These are phyloP conservation scores for Trichogramma evanescens DNA, from an alignment of 2,888 invertebrate genomes.

Conservation along the genomic window DNA sequence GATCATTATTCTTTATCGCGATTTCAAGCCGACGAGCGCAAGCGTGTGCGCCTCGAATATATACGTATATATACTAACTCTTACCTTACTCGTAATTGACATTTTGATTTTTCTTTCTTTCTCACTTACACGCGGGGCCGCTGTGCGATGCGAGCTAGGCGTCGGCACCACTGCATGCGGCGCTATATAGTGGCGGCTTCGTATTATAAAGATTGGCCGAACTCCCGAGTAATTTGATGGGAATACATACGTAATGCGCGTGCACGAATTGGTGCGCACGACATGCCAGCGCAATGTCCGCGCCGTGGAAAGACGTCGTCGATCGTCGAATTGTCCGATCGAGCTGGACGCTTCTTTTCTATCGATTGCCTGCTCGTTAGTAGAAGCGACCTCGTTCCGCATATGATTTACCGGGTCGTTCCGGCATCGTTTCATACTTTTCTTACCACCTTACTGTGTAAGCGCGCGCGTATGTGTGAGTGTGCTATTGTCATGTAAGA, in stretches of 20 bases:
- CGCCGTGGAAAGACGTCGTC: slow-evolving; percentile 16
- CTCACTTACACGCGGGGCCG: not conserved
- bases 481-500: too few relatives aligned
- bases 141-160: too few relatives aligned
- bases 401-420: slow-evolving; percentile 21
- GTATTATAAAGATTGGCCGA: too few relatives aligned
- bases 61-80: not conserved
- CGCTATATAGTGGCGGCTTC: too few relatives aligned
- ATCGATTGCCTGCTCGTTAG: slow-evolving; percentile 29
- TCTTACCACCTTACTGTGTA: too few relatives aligned
- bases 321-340: slow-evolving; percentile 8
- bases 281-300: too few relatives aligned
- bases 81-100: slow-evolving; percentile 16
- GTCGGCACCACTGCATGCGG: too few relatives aligned
- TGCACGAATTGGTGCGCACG: too few relatives aligned
- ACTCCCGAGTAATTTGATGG: slow-evolving; percentile 7
- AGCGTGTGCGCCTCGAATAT: too few relatives aligned
- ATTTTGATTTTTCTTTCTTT: slow-evolving; percentile 14
- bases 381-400: slow-evolving; percentile 22
- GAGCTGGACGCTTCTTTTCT: not conserved
- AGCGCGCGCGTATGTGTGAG: too few relatives aligned
- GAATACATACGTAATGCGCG: slow-evolving; percentile 12
- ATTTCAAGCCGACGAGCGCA: too few relatives aligned
- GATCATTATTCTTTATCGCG: slow-evolving; percentile 1
- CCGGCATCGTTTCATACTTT: too few relatives aligned